Evolutionary conservation across 2,888 invertebrate genomes (phyloP).

Genomic region (Hemistola chrysoprasaria): DNA sequence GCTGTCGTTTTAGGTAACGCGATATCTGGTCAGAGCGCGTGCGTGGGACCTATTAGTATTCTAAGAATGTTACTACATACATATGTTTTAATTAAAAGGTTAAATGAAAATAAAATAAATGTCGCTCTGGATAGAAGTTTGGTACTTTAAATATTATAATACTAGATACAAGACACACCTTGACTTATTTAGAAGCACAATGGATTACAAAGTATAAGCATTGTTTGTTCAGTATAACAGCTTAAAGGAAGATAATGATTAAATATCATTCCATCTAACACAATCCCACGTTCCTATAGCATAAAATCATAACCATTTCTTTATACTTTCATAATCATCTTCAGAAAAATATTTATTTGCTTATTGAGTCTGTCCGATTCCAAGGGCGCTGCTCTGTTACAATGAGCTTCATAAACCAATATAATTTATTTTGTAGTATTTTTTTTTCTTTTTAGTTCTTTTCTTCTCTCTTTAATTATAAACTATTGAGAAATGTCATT

Average conservation of each 20-base stretch:
- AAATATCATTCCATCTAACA: conserved; percentile 23
- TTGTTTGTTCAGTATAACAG: conserved; percentile 26
- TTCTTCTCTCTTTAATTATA: too few species aligned
- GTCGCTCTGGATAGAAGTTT: too few species aligned
- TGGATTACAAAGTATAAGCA: conserved; percentile 26
- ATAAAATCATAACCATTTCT: conserved; percentile 27
- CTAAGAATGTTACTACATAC: too few species aligned
- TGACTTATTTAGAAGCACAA: conserved; percentile 25
- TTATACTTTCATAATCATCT: conserved; percentile 25
- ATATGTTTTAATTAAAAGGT: too few species aligned
- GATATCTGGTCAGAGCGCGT: too few species aligned
- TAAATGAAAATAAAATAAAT: too few species aligned
- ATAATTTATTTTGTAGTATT: too few species aligned
- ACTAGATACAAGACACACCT: conserved; percentile 25
- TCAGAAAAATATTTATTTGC: conserved; percentile 29
- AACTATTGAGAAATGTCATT: too few species aligned
- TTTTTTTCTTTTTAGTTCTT: too few species aligned
- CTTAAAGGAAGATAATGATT: conserved; percentile 17
- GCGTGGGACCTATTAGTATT: too few species aligned
- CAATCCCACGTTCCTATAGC: conserved; percentile 29
- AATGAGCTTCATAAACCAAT: background rate
- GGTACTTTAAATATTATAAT: conserved; percentile 3
- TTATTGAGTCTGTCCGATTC: conserved; percentile 20
- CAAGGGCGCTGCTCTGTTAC: conserved; percentile 21
- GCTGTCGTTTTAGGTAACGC: too few species aligned